phyloP scores from a whole-genome alignment of 1,140 invertebrate genomes.

The Sweltsa coloradensis region DNA sequence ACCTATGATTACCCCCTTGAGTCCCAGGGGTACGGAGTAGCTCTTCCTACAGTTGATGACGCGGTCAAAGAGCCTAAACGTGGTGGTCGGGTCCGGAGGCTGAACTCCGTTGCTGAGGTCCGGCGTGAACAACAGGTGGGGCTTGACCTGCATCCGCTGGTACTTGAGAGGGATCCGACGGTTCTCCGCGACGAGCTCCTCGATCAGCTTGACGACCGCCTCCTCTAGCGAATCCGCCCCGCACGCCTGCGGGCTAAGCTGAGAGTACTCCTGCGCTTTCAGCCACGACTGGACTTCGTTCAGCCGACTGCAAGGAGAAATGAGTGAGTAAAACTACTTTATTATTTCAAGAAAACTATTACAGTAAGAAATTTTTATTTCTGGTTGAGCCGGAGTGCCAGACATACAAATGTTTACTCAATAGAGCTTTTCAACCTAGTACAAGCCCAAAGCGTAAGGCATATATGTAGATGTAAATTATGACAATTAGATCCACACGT shows the following conservation, averaged over 20 bases:
- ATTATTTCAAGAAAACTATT: not conserved
- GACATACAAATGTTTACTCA: no score
- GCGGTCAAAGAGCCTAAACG: slow-evolving; percentile 64
- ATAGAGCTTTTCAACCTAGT: no score
- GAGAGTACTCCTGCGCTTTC: slow-evolving; percentile 47
- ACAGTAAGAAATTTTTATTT: not conserved
- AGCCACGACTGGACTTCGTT: no score
- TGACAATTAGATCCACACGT: no score
- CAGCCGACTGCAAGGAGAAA: no score
- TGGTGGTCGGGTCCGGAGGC: slow-evolving; percentile 49
- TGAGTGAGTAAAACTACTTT: not conserved
- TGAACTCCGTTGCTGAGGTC: slow-evolving; percentile 35
- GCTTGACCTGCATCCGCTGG: slow-evolving; percentile 69
- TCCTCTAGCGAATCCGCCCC: slow-evolving; percentile 56
- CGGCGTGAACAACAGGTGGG: slow-evolving; percentile 56
- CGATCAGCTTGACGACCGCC: slow-evolving; percentile 48
- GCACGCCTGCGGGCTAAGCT: slow-evolving; percentile 43
- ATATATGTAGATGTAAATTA: no score
- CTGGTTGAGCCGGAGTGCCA: not conserved
- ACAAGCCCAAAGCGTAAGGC: no score
- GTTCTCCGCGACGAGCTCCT: no score
- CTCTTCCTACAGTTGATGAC: slow-evolving; percentile 62
- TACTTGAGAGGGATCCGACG: no score
- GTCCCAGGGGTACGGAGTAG: slow-evolving; percentile 66
- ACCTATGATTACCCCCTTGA: slow-evolving; percentile 69